Evolutionary conservation across 2,888 invertebrate species (phyloP).

Genomic region (Polyploca ridens): DNA sequence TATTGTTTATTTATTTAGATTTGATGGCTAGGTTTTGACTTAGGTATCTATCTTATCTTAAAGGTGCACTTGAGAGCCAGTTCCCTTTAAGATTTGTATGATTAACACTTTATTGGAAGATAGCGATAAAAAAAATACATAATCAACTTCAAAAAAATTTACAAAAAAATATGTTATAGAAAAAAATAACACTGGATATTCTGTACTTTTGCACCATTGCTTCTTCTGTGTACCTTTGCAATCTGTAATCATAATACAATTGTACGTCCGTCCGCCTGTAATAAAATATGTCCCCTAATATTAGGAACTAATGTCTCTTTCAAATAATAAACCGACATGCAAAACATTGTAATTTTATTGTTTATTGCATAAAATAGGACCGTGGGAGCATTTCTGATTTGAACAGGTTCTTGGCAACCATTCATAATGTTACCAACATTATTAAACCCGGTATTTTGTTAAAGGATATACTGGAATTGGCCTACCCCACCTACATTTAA

Average conservation of each 20-base stretch:
- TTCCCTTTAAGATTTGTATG: too few relatives aligned
- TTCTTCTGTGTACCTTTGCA: neutral
- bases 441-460: neutral
- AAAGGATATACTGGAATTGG: neutral
- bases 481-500: neutral
- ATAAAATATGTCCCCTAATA: neutral
- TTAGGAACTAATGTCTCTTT: neutral
- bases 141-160: too few relatives aligned
- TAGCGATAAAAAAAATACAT: too few relatives aligned
- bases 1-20: neutral
- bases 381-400: neutral
- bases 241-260: neutral
- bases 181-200: too few relatives aligned
- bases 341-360: conserved; percentile 3
- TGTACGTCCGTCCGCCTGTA: neutral
- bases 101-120: too few relatives aligned
- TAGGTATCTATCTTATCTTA: too few relatives aligned
- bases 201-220: too few relatives aligned
- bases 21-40: neutral
- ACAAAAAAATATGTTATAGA: too few relatives aligned
- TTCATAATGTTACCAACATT: neutral
- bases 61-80: too few relatives aligned
- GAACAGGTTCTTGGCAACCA: conserved; percentile 2
- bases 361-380: neutral
- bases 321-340: neutral